A percentile compares a stretch with the other conserved stretches of the same genome.
These are phyloP conservation scores for Ligdia adustata DNA, from an alignment of 2,888 invertebrate genomes.

Conservation along the genomic window DNA sequence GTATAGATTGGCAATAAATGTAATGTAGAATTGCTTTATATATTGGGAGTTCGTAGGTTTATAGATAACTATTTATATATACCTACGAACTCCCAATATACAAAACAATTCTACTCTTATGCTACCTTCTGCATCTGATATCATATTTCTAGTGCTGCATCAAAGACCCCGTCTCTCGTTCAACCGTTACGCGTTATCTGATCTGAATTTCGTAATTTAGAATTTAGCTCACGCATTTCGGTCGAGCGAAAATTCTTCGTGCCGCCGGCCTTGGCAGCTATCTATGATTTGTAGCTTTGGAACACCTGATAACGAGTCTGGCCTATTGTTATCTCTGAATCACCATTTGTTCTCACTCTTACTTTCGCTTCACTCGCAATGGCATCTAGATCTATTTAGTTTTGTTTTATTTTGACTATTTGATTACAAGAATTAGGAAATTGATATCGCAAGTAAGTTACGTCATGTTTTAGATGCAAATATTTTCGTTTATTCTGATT, in stretches of 20 bases:
- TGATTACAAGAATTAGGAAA: neutral
- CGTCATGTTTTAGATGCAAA: too few relatives aligned
- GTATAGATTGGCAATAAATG: too few relatives aligned
- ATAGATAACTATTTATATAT: too few relatives aligned
- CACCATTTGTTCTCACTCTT: slow-evolving; percentile 48
- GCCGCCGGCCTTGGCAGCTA: slow-evolving; percentile 61
- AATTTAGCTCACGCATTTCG: slow-evolving; percentile 62
- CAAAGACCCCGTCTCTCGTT: slow-evolving; percentile 28
- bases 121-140: slow-evolving; percentile 25
- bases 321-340: slow-evolving; percentile 52
- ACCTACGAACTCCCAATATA: too few relatives aligned
- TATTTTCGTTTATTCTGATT: too few relatives aligned
- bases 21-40: too few relatives aligned
- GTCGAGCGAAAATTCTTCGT: slow-evolving; percentile 53
- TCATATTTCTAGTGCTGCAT: slow-evolving; percentile 27
- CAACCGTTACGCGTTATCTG: slow-evolving; percentile 63
- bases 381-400: slow-evolving; percentile 9
- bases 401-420: slow-evolving; percentile 2
- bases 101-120: too few relatives aligned
- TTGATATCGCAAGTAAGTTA: neutral
- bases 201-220: slow-evolving; percentile 69
- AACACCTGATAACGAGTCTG: slow-evolving; percentile 61
- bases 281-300: slow-evolving; percentile 58
- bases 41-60: too few relatives aligned
- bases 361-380: slow-evolving; percentile 43